Percentiles rank a stretch among this genome's conserved stretches.
Conservation (phyloP, 2,113 vertebrate species). For the Lagopus muta region DNA sequence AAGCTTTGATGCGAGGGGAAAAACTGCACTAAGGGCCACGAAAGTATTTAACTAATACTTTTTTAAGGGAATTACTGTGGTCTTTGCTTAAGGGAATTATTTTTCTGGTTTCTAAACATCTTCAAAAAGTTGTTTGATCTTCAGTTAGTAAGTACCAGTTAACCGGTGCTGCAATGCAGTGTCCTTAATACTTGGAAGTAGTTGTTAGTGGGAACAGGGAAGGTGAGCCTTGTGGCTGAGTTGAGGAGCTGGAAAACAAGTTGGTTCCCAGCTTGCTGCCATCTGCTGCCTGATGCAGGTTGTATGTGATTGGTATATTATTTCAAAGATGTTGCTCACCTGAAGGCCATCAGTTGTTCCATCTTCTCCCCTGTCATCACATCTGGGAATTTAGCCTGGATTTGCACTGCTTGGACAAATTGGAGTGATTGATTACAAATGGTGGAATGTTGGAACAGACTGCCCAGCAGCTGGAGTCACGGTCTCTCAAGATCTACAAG, state of each 20-base stretch:
- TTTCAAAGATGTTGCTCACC: not conserved
- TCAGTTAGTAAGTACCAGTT: not conserved
- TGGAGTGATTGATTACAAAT: not conserved
- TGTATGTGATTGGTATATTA: not conserved
- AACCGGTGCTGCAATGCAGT: not conserved
- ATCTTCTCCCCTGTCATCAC: not conserved
- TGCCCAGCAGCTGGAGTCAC: too few relatives aligned
- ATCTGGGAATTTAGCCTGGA: not conserved
- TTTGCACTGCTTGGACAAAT: not conserved
- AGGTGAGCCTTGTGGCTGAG: not conserved
- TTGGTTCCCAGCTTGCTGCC: not conserved
- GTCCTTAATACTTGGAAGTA: not conserved
- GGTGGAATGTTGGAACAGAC: too few relatives aligned
- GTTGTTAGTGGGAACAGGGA: not conserved
- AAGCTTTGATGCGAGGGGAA: accelerated
- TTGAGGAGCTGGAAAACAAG: constrained; percentile 33
- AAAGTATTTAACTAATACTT: not conserved
- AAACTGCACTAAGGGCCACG: not conserved
- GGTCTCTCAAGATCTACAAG: too few relatives aligned
- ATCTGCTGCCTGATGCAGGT: not conserved
- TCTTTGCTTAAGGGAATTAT: not conserved
- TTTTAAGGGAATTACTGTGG: not conserved
- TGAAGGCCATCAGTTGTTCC: not conserved
- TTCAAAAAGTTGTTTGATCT: not conserved
- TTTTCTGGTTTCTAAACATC: not conserved